A percentile compares a stretch with the other conserved stretches of the same genome.
phyloP scores from a whole-genome alignment of 1,140 invertebrate genomes.

The Drosophila novamexicana region DNA sequence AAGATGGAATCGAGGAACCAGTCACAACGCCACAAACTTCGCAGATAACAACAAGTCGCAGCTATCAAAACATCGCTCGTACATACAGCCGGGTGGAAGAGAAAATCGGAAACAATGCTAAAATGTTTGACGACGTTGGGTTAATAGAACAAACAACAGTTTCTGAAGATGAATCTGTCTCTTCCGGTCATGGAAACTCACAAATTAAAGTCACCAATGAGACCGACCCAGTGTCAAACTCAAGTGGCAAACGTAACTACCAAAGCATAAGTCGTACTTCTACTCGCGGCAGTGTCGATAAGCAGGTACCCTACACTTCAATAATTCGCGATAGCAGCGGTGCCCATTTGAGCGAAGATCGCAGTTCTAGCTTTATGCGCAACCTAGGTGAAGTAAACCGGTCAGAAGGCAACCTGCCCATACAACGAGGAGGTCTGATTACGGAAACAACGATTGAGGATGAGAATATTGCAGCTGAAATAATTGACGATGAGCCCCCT shows the following conservation, averaged over 20 bases:
- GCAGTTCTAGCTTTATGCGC: conserved; percentile 57
- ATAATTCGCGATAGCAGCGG: conserved; percentile 50
- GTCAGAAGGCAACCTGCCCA: conserved; percentile 13
- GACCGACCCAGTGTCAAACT: not conserved
- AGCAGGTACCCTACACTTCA: conserved; percentile 61
- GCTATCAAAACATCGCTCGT: conserved; percentile 49
- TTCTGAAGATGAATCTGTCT: not conserved
- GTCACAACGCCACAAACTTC: not conserved
- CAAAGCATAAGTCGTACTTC: conserved; percentile 6
- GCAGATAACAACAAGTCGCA: conserved; percentile 22
- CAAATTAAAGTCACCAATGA: not conserved
- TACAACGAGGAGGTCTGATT: conserved; percentile 54
- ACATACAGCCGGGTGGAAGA: not conserved
- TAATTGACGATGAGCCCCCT: conserved; percentile 55
- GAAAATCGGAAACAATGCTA: not conserved
- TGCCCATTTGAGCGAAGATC: conserved; percentile 48
- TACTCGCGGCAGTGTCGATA: not conserved
- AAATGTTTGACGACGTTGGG: not conserved
- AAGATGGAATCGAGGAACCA: conserved; percentile 2
- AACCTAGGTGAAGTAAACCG: conserved; percentile 25
- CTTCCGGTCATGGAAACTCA: not conserved
- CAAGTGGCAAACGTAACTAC: conserved; percentile 8
- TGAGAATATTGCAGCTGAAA: conserved; percentile 68
- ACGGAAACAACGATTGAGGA: conserved; percentile 40
- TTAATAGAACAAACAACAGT: not conserved